A percentile compares a stretch with the other conserved stretches of the same genome.
Evolutionary conservation across 2,113 vertebrate species (phyloP).

Genomic region (Myrmecophaga tridactyla): DNA sequence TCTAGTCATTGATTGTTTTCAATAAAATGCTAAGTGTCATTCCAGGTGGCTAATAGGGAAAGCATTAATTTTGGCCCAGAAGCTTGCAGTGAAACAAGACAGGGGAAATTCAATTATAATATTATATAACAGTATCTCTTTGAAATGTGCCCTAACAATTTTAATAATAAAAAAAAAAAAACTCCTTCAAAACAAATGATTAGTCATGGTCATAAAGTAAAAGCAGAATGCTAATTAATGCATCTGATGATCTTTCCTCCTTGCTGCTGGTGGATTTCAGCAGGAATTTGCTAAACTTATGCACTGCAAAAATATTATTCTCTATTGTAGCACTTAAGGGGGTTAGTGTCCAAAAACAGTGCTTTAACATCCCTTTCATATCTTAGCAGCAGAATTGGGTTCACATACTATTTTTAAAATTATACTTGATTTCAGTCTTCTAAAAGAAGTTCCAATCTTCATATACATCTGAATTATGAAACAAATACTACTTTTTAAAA

Average conservation of each 20-base stretch:
- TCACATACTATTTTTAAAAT: slow-evolving; percentile 2
- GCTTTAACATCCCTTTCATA: slow-evolving; percentile 3
- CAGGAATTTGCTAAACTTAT: slow-evolving; percentile 35
- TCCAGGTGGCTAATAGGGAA: slow-evolving; percentile 39
- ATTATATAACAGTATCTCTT: slow-evolving; percentile 16
- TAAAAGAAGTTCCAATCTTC: background rate
- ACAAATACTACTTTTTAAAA: slow-evolving; percentile 30
- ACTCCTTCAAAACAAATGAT: slow-evolving; percentile 55
- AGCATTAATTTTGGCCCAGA: slow-evolving; percentile 43
- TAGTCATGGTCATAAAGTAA: background rate
- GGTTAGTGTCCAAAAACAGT: background rate
- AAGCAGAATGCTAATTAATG: slow-evolving; percentile 13
- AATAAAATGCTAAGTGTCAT: slow-evolving; percentile 7
- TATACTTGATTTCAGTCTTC: background rate
- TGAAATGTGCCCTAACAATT: slow-evolving; percentile 15
- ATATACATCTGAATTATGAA: slow-evolving; percentile 22
- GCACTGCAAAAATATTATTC: background rate
- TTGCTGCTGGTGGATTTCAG: background rate
- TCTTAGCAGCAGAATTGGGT: background rate
- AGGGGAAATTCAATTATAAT: background rate
- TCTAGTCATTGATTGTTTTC: slow-evolving; percentile 40
- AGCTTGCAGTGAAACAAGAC: background rate
- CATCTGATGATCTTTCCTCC: slow-evolving; percentile 6
- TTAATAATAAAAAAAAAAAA: slow-evolving; percentile 40
- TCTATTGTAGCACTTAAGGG: background rate